Percentiles rank a stretch among this genome's conserved stretches.
These are phyloP conservation scores for Dermochelys coriacea DNA, from an alignment of 2,797 vertebrate species.

Conservation along the genomic window DNA sequence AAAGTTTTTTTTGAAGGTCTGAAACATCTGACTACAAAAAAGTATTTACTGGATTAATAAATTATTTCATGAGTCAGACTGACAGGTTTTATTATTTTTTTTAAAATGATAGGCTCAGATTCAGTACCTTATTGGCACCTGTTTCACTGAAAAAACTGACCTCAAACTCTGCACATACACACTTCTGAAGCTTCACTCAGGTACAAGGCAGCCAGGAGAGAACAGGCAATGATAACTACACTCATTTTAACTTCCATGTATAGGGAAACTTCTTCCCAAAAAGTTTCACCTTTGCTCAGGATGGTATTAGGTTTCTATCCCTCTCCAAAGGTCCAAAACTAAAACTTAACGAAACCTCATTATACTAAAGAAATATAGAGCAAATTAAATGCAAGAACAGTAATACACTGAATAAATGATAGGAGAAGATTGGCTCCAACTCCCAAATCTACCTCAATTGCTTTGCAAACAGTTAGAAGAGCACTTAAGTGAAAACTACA, in stretches of 20 bases:
- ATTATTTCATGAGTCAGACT: neutral
- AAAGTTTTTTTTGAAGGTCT: neutral
- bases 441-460: slow-evolving; percentile 7
- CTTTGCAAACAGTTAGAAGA: slow-evolving; percentile 20
- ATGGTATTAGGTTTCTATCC: neutral
- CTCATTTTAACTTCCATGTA: neutral
- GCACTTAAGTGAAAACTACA: neutral
- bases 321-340: neutral
- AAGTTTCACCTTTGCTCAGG: neutral
- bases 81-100: neutral
- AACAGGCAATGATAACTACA: neutral
- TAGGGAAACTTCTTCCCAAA: neutral
- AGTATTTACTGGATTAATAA: neutral
- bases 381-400: neutral
- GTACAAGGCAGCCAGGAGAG: neutral
- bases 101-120: neutral
- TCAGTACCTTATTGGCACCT: neutral
- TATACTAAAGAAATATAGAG: neutral
- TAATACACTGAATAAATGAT: neutral
- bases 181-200: neutral
- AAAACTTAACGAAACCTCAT: neutral
- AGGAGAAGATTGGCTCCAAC: neutral
- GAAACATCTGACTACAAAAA: neutral
- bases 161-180: neutral
- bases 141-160: neutral